phyloP scores from a whole-genome alignment of 2,888 invertebrate species.

The Alsophila aescularia region DNA sequence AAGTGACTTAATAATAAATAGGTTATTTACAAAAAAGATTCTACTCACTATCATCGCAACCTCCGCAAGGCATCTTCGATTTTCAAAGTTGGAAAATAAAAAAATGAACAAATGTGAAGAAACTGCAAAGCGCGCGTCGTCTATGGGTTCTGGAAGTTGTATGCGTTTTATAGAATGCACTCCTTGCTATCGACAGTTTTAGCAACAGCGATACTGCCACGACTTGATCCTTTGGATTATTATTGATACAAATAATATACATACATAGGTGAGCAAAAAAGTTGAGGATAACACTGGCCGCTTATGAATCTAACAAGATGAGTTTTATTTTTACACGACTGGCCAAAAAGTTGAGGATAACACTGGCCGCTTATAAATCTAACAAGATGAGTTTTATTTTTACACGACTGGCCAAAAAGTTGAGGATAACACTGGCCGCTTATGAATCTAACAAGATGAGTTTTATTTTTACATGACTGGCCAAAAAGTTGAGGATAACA shows the following conservation, averaged over 20 bases:
- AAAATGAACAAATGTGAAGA: conserved; percentile 12
- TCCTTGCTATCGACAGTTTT: conserved; percentile 27
- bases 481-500: too few species aligned
- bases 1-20: conserved; percentile 20
- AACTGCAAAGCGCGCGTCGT: conserved; percentile 24
- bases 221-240: conserved; percentile 28
- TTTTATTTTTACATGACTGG: too few species aligned
- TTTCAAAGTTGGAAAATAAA: conserved; percentile 23
- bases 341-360: background rate
- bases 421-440: too few species aligned
- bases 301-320: too few species aligned
- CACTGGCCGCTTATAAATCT: background rate
- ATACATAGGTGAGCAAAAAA: too few species aligned
- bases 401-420: too few species aligned
- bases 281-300: too few species aligned
- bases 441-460: too few species aligned
- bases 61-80: conserved; percentile 75
- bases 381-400: too few species aligned
- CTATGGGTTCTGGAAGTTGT: conserved; percentile 15
- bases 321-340: too few species aligned
- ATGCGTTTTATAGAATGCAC: conserved; percentile 32
- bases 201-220: conserved; percentile 10
- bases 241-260: too few species aligned
- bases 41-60: conserved; percentile 76
- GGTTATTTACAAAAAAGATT: conserved; percentile 13